Conservation (phyloP, 2,888 invertebrate genomes). For the Eupithecia subumbrata region DNA sequence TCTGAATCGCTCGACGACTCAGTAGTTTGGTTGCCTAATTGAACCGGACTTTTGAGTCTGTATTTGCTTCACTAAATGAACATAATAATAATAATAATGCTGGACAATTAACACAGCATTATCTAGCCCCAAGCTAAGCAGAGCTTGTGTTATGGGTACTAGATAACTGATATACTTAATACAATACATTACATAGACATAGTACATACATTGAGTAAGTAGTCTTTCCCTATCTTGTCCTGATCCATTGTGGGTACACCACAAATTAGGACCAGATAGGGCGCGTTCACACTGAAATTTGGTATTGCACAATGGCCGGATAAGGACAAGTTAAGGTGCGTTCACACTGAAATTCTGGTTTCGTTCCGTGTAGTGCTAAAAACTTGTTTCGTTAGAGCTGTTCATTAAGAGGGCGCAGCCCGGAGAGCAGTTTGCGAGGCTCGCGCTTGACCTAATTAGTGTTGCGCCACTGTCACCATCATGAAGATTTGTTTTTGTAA, state of each 20-base stretch:
- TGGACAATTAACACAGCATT: too few relatives aligned
- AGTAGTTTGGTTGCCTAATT: too few relatives aligned
- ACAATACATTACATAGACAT: too few relatives aligned
- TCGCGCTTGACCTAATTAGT: conserved; percentile 76
- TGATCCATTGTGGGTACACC: too few relatives aligned
- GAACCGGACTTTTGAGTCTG: too few relatives aligned
- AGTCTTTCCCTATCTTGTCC: not conserved
- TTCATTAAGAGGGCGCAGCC: conserved; percentile 74
- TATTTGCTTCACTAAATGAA: too few relatives aligned
- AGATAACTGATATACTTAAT: too few relatives aligned
- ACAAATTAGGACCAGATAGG: not conserved
- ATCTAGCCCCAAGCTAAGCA: too few relatives aligned
- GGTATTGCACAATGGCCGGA: not conserved
- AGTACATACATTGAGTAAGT: too few relatives aligned
- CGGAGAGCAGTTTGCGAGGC: conserved; percentile 68
- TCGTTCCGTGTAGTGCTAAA: conserved; percentile 63
- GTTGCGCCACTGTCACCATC: conserved; percentile 64
- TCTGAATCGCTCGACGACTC: too few relatives aligned
- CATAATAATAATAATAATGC: too few relatives aligned
- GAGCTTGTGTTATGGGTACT: too few relatives aligned
- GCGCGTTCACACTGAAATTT: not conserved
- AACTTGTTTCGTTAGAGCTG: conserved; percentile 73
- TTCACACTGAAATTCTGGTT: conserved; percentile 37
- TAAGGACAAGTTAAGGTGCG: not conserved
- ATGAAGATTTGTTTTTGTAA: conserved; percentile 66